Evolutionary conservation across 1,140 invertebrate species (phyloP).

Genomic region (Mylabris phalerata): DNA sequence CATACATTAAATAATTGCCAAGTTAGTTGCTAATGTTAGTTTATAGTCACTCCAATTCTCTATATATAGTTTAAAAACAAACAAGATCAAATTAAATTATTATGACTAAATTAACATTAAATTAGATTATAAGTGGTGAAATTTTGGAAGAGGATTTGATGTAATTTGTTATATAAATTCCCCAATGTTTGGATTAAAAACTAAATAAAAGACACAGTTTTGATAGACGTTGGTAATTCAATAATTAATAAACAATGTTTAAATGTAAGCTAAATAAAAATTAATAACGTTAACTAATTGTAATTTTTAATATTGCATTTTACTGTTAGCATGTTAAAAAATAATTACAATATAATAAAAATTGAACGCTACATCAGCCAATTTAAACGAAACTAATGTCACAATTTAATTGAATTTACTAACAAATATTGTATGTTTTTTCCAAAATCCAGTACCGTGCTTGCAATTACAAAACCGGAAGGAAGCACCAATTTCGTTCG

Average conservation of each 20-base stretch:
- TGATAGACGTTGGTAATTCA: slow-evolving; percentile 6
- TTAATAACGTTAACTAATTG: slow-evolving; percentile 13
- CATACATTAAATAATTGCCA: no score
- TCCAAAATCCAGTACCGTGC: not conserved
- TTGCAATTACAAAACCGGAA: slow-evolving; percentile 9
- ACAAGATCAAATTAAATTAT: no score
- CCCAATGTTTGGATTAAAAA: no score
- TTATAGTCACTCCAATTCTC: no score
- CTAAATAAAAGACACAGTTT: not conserved
- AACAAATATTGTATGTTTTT: not conserved
- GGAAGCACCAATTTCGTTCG: slow-evolving; percentile 13
- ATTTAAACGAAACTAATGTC: not conserved
- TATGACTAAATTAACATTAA: no score
- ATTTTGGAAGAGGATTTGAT: no score
- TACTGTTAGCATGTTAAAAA: slow-evolving; percentile 11
- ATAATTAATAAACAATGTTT: not conserved
- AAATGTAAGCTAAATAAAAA: slow-evolving; percentile 12
- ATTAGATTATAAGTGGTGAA: no score
- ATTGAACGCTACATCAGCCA: no score
- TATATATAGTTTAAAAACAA: no score
- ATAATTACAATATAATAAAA: no score
- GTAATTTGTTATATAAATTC: no score
- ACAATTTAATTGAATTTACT: slow-evolving; percentile 9
- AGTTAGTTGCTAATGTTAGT: no score
- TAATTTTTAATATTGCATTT: slow-evolving; percentile 17